phyloP scores from a whole-genome alignment of 2,888 invertebrate species.

The Melieria crassipennis region DNA sequence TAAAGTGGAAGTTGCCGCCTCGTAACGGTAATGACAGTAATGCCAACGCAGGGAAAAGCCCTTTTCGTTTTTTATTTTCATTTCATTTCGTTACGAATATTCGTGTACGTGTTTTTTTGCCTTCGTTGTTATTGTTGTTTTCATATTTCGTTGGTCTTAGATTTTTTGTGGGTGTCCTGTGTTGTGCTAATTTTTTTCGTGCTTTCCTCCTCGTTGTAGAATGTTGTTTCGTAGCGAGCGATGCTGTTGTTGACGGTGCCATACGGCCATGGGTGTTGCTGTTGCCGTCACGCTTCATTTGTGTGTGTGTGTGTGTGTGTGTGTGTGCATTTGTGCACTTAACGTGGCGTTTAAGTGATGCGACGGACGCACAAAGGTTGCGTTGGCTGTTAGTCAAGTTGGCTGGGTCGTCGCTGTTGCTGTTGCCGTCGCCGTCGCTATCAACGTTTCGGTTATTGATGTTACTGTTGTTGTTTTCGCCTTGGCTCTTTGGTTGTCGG shows the following conservation, averaged over 20 bases:
- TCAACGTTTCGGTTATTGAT: too few relatives aligned
- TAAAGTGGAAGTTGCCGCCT: constrained; percentile 35
- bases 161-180: too few relatives aligned
- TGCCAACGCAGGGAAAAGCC: constrained; percentile 23
- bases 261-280: too few relatives aligned
- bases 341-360: constrained; percentile 8
- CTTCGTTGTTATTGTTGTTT: constrained; percentile 10
- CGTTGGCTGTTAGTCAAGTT: not conserved
- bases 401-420: not conserved
- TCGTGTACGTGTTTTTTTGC: constrained; percentile 16
- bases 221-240: constrained; percentile 9
- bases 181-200: not conserved
- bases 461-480: too few relatives aligned
- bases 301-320: constrained; percentile 7
- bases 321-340: constrained; percentile 6
- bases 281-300: too few relatives aligned
- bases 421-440: too few relatives aligned
- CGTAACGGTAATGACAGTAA: constrained; percentile 37
- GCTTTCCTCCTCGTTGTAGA: constrained; percentile 14
- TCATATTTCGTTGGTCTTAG: constrained; percentile 14
- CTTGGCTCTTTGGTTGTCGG: too few relatives aligned
- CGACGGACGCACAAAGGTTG: not conserved
- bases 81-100: constrained; percentile 7
- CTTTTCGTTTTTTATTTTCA: constrained; percentile 21
- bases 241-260: constrained; percentile 19